phyloP scores from a whole-genome alignment of 30 jellyfish, hydroid and myxozoan species.

The Pelagia noctiluca region DNA sequence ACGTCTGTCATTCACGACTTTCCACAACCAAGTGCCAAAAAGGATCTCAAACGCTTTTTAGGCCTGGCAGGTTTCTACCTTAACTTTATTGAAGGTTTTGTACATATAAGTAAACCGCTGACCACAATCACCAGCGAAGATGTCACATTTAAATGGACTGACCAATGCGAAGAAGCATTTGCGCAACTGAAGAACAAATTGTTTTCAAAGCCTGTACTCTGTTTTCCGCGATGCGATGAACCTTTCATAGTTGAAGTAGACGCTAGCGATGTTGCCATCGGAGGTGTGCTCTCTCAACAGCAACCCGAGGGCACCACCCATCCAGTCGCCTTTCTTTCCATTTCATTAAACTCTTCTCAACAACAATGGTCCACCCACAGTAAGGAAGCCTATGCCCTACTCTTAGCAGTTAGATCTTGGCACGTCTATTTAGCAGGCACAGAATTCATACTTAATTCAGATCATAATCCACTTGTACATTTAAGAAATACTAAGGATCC shows the following conservation, averaged over 20 bases:
- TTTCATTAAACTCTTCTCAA: neutral
- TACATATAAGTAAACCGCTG: conserved; percentile 25
- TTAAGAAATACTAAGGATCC: neutral
- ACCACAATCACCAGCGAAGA: neutral
- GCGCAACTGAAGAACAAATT: neutral
- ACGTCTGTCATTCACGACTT: conserved; percentile 1
- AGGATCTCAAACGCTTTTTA: conserved; percentile 22
- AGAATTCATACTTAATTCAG: neutral
- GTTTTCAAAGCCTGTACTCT: neutral
- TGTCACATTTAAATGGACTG: neutral
- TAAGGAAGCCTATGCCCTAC: conserved; percentile 48
- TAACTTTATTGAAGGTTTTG: conserved; percentile 9
- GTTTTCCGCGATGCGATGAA: neutral
- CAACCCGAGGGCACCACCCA: conserved; percentile 12
- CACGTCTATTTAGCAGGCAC: conserved; percentile 27
- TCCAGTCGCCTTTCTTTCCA: neutral
- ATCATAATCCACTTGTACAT: neutral
- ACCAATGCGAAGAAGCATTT: neutral
- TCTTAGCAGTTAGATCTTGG: conserved; percentile 16
- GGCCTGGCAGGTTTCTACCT: conserved; percentile 51
- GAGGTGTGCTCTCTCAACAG: conserved; percentile 26
- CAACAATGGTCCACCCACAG: conserved; percentile 24
- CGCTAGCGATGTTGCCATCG: conserved; percentile 22
- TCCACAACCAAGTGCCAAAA: conserved; percentile 8
- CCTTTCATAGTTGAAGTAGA: neutral